These are phyloP conservation scores for Megalops atlanticus DNA, from an alignment of 2,113 vertebrate genomes.

Conservation along the genomic window DNA sequence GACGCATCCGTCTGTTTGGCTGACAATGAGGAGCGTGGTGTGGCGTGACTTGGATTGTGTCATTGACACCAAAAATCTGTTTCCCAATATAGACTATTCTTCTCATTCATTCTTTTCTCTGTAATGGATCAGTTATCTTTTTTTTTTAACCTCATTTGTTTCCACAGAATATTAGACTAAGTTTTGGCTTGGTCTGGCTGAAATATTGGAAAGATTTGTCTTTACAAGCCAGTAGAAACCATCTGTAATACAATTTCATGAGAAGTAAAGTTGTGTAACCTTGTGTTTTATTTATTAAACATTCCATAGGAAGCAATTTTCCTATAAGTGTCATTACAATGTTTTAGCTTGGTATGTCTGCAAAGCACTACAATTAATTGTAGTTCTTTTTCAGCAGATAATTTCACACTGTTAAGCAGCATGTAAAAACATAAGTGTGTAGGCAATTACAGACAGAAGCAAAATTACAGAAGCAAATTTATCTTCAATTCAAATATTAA, in stretches of 20 bases:
- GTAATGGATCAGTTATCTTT: constrained; percentile 48
- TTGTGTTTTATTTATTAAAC: constrained; percentile 30
- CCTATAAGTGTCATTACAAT: constrained; percentile 27
- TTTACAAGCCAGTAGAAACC: constrained; percentile 7
- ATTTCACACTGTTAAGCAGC: constrained; percentile 49
- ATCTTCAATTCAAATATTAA: constrained; percentile 30
- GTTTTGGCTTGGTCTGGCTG: background rate
- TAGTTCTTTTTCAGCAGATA: constrained; percentile 48
- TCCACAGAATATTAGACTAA: background rate
- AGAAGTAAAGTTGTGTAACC: constrained; percentile 21
- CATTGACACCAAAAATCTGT: constrained; percentile 54
- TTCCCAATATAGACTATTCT: constrained; percentile 48
- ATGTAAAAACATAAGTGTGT: constrained; percentile 40
- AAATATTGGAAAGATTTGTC: constrained; percentile 9
- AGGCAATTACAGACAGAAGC: constrained; percentile 41
- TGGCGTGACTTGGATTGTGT: constrained; percentile 56
- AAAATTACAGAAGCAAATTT: constrained; percentile 39
- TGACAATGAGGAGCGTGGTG: constrained; percentile 52
- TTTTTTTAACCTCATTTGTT: constrained; percentile 45
- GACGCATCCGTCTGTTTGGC: constrained; percentile 45
- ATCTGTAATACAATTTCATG: constrained; percentile 14
- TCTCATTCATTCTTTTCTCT: constrained; percentile 32
- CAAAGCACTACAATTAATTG: constrained; percentile 38
- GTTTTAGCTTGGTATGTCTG: constrained; percentile 30
- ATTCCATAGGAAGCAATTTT: constrained; percentile 30